These are phyloP conservation scores for Coturnix japonica DNA, from an alignment of 2,113 vertebrate genomes.

Conservation along the genomic window DNA sequence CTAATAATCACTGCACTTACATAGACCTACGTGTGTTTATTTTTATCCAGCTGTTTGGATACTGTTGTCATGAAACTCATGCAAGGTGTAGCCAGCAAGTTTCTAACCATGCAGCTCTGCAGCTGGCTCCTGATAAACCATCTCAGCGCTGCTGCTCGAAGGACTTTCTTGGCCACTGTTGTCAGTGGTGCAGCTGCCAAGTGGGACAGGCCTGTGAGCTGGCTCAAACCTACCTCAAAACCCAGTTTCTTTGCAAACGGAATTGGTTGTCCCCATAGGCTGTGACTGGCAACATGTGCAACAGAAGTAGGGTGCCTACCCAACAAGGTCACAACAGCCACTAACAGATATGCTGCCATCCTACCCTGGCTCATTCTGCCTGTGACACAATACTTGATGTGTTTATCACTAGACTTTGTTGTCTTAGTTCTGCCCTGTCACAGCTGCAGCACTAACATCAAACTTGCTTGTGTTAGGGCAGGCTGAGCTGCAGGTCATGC, in stretches of 20 bases:
- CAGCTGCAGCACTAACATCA: accelerated
- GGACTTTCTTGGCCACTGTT: neutral
- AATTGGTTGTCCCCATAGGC: neutral
- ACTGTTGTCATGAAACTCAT: accelerated
- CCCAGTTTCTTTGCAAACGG: neutral
- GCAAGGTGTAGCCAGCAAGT: neutral
- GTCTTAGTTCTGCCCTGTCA: neutral
- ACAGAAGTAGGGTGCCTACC: neutral
- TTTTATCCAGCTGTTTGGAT: neutral
- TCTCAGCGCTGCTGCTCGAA: accelerated
- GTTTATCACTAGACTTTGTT: neutral
- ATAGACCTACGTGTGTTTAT: neutral
- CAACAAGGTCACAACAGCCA: neutral
- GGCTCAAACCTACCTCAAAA: neutral
- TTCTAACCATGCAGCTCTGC: neutral
- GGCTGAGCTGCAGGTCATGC: neutral
- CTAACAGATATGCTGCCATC: neutral
- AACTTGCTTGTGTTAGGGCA: neutral
- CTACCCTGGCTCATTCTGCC: neutral
- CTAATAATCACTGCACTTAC: neutral
- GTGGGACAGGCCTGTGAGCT: neutral
- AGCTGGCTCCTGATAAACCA: neutral
- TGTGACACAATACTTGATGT: accelerated
- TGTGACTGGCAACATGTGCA: neutral
- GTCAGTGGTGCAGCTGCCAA: neutral